Evolutionary conservation across 2,113 vertebrate species (phyloP), one percentile per base, ranked within the genome.

Genomic region (Excalfactoria chinensis): DNA sequence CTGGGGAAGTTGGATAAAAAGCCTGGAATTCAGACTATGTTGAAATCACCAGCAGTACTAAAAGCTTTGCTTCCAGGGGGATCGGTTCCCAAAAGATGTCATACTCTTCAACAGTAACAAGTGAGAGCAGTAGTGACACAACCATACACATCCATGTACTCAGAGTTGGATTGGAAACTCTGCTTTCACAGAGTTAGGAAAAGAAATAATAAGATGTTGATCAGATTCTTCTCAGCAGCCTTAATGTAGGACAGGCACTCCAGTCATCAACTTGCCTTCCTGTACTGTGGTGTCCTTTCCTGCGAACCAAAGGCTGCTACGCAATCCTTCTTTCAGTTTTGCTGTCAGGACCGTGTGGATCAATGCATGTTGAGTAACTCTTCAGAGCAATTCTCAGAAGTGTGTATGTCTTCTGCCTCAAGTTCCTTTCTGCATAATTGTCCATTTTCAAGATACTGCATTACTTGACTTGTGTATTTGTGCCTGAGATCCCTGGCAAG

Each of bases 71-170:
- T 23, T 60, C 8, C 21, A 30, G 13, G 0, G 7, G 28, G 21
- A 44, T 66, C 22, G 89, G 34, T 26, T 80, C 34, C 68, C 69
- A 15, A 28, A 81, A 69, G 7, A 34, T 9, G 17, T 6, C 4
- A 46, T 30, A 11, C 10, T 40, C 13, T 13, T 66, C 37, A 71
- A 19, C 18, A 58, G 7, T 35, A 66, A 34, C 6, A 6, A 59
- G 18, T 6, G 10, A 75, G 17, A 56, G 13, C 35, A n/a, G 26
- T 1, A 23, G 18, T 21, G 18, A 68, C 84, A 75, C 23, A 55
- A 78, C 12, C 7, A 20, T 0, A 9, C 1, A 1, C 2, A 1
- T 30, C 5, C 14, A 19, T 1, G 8, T 15, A 37, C 20, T 5
- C 6, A 26, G n/a, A 75, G 22, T 1, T 34, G 32, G 22, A 84